Conservation (phyloP, 2,113 vertebrate species). For the Pithys albifrons region DNA sequence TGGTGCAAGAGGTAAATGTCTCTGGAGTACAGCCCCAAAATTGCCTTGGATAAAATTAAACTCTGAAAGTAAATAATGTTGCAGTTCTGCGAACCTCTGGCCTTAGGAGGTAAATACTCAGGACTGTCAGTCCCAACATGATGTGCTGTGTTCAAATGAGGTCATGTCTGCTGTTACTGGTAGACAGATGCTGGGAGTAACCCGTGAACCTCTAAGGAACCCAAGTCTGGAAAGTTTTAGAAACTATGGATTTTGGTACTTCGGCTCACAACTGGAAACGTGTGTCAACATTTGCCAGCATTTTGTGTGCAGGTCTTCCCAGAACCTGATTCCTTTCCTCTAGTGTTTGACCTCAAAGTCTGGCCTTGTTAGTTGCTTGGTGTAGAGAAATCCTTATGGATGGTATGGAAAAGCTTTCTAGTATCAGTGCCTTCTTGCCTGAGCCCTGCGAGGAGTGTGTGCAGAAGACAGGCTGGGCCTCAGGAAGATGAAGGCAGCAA, state of each 20-base stretch:
- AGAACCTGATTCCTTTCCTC: too few species aligned
- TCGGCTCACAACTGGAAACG: fast-evolving
- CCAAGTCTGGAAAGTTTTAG: background rate
- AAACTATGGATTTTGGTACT: background rate
- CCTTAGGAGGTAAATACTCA: background rate
- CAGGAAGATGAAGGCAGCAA: background rate
- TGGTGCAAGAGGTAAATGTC: background rate
- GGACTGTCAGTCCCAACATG: fast-evolving
- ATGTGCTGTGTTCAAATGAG: fast-evolving
- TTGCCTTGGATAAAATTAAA: background rate
- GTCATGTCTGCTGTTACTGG: background rate
- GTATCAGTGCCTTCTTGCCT: background rate
- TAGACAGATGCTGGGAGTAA: background rate
- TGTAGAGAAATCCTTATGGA: background rate
- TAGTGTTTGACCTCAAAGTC: background rate
- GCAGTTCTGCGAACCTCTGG: background rate
- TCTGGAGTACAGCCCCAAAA: background rate
- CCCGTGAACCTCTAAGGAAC: background rate
- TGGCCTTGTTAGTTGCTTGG: background rate
- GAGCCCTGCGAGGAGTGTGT: background rate
- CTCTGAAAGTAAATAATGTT: background rate
- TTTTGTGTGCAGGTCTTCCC: background rate
- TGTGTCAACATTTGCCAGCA: fast-evolving
- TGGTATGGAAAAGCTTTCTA: background rate
- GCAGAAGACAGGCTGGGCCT: background rate